Conservation (phyloP, 1,140 invertebrate species). For the Probaryconus sp. region DNA sequence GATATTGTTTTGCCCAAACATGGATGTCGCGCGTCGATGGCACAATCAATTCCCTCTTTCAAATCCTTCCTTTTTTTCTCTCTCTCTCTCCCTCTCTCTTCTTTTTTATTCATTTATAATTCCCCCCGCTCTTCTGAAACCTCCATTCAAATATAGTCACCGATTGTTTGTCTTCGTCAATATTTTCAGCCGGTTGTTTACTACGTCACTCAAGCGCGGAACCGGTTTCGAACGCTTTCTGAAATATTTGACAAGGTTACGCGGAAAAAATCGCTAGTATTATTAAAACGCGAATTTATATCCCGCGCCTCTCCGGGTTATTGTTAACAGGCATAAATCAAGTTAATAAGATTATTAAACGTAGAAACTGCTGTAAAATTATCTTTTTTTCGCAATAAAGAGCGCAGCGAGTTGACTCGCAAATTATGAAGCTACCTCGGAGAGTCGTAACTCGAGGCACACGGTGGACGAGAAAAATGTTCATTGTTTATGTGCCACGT, state of each 20-base stretch:
- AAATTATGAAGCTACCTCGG: constrained; percentile 35
- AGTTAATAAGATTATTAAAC: constrained; percentile 55
- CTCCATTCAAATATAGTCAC: too few species aligned
- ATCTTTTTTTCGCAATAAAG: constrained; percentile 38
- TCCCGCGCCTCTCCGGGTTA: constrained; percentile 30
- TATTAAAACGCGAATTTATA: constrained; percentile 49
- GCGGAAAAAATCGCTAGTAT: constrained; percentile 38
- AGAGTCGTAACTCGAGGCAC: constrained; percentile 18
- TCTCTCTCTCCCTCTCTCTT: too few species aligned
- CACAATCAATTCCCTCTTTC: too few species aligned
- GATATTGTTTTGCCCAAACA: too few species aligned
- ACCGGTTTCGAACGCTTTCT: constrained; percentile 41
- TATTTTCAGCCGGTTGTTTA: constrained; percentile 12
- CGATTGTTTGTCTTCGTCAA: constrained; percentile 37
- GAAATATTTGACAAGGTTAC: constrained; percentile 48
- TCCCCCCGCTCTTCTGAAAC: too few species aligned
- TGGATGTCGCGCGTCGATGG: too few species aligned
- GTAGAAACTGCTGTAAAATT: constrained; percentile 45
- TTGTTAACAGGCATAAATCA: constrained; percentile 47
- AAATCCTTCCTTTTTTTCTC: too few species aligned
- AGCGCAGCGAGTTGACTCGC: constrained; percentile 21
- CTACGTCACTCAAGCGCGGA: constrained; percentile 5
- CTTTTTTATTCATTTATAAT: too few species aligned
- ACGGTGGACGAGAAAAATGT: not conserved
- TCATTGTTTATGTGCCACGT: constrained; percentile 1